Percentiles rank a stretch among this genome's conserved stretches.
Evolutionary conservation across 1,140 invertebrate genomes (phyloP).

Genomic region (Lepidostoma basale): DNA sequence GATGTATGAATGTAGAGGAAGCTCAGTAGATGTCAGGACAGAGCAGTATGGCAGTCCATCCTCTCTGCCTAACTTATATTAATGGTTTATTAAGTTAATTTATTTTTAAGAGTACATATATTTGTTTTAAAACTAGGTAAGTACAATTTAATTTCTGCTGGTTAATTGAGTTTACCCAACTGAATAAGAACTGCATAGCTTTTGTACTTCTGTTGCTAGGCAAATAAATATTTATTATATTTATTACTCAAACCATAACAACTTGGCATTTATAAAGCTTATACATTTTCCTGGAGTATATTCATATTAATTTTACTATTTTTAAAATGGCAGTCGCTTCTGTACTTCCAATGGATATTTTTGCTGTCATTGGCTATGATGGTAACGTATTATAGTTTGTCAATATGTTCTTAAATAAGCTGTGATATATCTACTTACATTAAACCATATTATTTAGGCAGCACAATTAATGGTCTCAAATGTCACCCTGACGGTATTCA

Average conservation of each 20-base stretch:
- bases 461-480: slow-evolving; percentile 71
- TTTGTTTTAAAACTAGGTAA: no score
- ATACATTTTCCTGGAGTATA: neutral
- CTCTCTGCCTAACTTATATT: no score
- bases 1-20: no score
- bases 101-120: no score
- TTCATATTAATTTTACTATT: neutral
- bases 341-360: slow-evolving; percentile 64
- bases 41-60: no score
- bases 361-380: slow-evolving; percentile 76
- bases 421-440: neutral
- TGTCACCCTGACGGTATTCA: slow-evolving; percentile 79
- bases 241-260: no score
- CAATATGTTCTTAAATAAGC: neutral
- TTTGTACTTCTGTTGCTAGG: neutral
- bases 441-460: slow-evolving; percentile 59
- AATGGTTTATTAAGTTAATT: no score
- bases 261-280: slow-evolving; percentile 4
- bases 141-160: no score
- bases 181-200: neutral
- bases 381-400: slow-evolving; percentile 56
- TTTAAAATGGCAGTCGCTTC: slow-evolving; percentile 49
- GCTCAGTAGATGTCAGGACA: no score
- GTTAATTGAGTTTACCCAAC: no score
- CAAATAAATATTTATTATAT: slow-evolving; percentile 6